phyloP scores from a whole-genome alignment of 2,797 vertebrate genomes.

The Cossypha caffra region DNA sequence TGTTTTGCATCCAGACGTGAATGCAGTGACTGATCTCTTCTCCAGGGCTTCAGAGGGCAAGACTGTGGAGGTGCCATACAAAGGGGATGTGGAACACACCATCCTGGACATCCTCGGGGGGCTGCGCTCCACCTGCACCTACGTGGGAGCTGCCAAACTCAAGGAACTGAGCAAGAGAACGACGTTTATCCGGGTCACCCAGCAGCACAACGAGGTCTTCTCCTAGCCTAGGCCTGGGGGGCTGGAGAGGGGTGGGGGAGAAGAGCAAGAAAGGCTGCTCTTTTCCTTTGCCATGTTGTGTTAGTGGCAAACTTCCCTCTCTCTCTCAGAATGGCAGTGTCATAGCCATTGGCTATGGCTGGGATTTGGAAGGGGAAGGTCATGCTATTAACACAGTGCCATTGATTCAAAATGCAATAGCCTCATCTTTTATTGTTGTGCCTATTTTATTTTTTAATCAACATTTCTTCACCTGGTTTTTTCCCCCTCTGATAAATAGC shows the following conservation, averaged over 20 bases:
- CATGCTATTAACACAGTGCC: slow-evolving; percentile 15
- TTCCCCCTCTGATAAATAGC: neutral
- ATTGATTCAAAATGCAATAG: slow-evolving; percentile 34
- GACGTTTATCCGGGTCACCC: slow-evolving; percentile 97
- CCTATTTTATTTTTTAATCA: slow-evolving; percentile 36
- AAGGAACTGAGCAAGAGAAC: slow-evolving; percentile 96
- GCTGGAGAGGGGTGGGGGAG: neutral
- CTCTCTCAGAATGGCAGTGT: neutral
- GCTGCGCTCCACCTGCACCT: slow-evolving; percentile 96
- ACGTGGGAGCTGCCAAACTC: slow-evolving; percentile 95
- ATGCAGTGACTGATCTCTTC: neutral
- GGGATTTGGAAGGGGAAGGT: neutral
- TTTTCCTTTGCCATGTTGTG: neutral
- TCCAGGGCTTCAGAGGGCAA: slow-evolving; percentile 92
- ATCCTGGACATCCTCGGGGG: slow-evolving; percentile 94
- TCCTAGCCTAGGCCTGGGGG: slow-evolving; percentile 55
- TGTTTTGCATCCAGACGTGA: neutral
- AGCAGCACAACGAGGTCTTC: slow-evolving; percentile 93
- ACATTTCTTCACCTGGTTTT: neutral
- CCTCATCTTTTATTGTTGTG: slow-evolving; percentile 29
- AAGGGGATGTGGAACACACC: slow-evolving; percentile 91
- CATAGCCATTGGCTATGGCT: neutral
- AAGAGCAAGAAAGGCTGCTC: neutral
- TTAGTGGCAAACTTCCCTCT: neutral
- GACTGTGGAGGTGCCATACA: slow-evolving; percentile 94